Base-by-base conservation (phyloP, 1,140 invertebrate species). In the Pectinophora gossypiella region DNA sequence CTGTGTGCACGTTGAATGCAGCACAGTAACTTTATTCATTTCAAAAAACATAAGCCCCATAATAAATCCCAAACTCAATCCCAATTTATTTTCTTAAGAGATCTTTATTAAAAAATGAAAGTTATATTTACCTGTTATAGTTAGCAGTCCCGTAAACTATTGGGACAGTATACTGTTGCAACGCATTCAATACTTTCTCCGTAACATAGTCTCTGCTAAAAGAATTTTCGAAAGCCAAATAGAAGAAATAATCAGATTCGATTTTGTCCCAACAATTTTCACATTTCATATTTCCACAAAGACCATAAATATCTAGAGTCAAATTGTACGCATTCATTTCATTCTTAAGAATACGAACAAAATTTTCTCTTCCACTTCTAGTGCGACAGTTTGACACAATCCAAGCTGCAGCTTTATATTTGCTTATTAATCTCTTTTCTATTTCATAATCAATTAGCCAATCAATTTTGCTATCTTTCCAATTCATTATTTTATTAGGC, bases 181-280 rank as follows among this genome's bases (percentile, higher is more conserved):
- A 45, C 16, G 68, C 70, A 47, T 68, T 50, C n/a, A 79, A 46
- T 5, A 80, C 23, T 44, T 78, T 79, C 63, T 93, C 92, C 0
- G 92, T 92, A 1, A 92, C 87, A 64, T 92, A 93, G 72, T 92
- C 91, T 36, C 86, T 77, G 64, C 87, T 89, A 0, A 90, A 51
- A 13, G 90, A 84, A 69, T 94, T 94, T 68, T 94, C 93, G 54
- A 94, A 93, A 0, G 93, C 88, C 19, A 94, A 76, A 75, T 94
- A 94, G 61, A 94, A 94, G 57, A 89, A 91, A 68, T 94, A 93
- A 12, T 87, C 50, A 1, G 82, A 10, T 20, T 23, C 10, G 22
- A 23, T 53, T 60, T 15, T 38, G 35, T 13, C 3, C n/a, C n/a
- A 5, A 23, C 10, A 4, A 23, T 23, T 10, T 4, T 23, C 22